Conservation (phyloP, 2,113 vertebrate species). For the Prietella phreatophila region DNA sequence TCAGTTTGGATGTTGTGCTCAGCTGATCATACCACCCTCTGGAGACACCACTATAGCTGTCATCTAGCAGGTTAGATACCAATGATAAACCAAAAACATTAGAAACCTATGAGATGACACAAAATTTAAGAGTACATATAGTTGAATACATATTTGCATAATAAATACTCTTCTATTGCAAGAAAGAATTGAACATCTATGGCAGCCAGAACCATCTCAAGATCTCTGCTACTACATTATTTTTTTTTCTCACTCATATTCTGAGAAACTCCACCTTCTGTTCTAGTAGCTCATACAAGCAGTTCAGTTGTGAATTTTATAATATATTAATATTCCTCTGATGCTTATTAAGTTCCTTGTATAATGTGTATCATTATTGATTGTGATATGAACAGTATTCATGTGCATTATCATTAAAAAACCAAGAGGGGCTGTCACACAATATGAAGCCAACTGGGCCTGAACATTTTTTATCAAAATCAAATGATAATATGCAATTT, state of each 20-base stretch:
- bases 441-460: neutral
- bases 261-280: neutral
- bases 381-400: too few relatives aligned
- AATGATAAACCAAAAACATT: neutral
- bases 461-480: constrained; percentile 4
- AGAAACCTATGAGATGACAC: neutral
- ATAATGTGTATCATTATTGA: too few relatives aligned
- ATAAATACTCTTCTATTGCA: neutral
- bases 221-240: neutral
- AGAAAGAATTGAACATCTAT: neutral
- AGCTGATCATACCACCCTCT: too few relatives aligned
- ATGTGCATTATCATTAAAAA: neutral
- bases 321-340: neutral
- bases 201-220: neutral
- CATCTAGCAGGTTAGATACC: neutral
- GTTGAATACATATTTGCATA: neutral
- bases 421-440: neutral
- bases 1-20: too few relatives aligned
- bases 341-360: neutral
- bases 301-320: neutral
- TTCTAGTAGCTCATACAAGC: neutral
- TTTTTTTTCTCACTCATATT: neutral
- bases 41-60: neutral
- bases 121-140: neutral
- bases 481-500: neutral